Conservation (phyloP, 2,113 vertebrate genomes). For the Nibea albiflora region DNA sequence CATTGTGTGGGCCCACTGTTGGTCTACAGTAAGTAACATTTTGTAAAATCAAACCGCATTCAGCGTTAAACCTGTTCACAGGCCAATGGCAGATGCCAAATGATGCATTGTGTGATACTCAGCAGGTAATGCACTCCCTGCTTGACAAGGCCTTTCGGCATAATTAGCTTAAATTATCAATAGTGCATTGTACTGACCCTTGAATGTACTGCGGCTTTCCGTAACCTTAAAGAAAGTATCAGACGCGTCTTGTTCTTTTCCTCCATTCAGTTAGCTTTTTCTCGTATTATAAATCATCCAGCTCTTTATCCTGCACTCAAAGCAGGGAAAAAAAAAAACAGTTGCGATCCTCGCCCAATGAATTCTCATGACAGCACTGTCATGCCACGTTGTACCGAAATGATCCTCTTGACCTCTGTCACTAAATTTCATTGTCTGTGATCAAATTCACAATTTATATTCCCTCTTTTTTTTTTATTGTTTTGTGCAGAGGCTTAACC, state of each 20-base stretch:
- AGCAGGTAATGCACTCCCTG: conserved; percentile 13
- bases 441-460: conserved; percentile 39
- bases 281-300: conserved; percentile 28
- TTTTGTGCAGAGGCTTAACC: conserved; percentile 41
- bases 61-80: conserved; percentile 10
- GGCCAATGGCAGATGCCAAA: conserved; percentile 18
- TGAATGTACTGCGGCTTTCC: background rate
- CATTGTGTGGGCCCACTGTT: conserved; percentile 46
- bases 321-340: conserved; percentile 39
- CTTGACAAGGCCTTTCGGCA: background rate
- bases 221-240: background rate
- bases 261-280: background rate
- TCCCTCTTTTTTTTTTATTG: conserved; percentile 18
- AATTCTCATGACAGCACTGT: conserved; percentile 48
- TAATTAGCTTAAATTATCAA: conserved; percentile 21
- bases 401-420: conserved; percentile 58
- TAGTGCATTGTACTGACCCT: background rate
- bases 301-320: conserved; percentile 13
- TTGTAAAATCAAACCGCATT: conserved; percentile 51
- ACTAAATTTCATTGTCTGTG: conserved; percentile 47
- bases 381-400: conserved; percentile 33
- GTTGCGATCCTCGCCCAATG: conserved; percentile 28
- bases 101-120: conserved; percentile 18
- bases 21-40: conserved; percentile 44
- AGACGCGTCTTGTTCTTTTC: conserved; percentile 14